Evolutionary conservation across 1,140 invertebrate genomes (phyloP), one percentile per base, ranked within the genome.

Genomic region (Hestina assimilis): DNA sequence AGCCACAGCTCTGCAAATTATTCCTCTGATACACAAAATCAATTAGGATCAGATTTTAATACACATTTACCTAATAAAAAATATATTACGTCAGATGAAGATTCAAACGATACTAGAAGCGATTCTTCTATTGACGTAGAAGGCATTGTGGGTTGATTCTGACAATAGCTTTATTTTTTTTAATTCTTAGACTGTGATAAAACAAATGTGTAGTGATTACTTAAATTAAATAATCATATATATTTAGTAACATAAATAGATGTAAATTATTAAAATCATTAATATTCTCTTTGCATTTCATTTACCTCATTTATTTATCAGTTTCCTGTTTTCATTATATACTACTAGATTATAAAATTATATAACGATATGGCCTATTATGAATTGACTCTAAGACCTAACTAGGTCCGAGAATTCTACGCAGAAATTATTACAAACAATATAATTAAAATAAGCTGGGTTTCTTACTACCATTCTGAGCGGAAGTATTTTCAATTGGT

Each of bases 91-190:
- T 46, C 50, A 38, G 52, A 63, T 6, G 50, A 61, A 17, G 41
- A 69, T 9, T 61, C 58, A 11, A 66, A 62, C 26, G 56, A 64
- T 8, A 67, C 66, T 26, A 65, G 68, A 58, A 62, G 69, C 9
- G 73, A 77, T 15, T 59, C 66, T 11, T 74, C 75, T 38, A 51
- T 84, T 40, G 78, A 84, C 59, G 53, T 84, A 15, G 81, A 83
- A 35, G 69, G 67, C 8, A 50, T 83, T 20, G 69, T 26, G 14
- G 53, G 45, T 11, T 57, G 26, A 51, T 11, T 1, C 0, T 17
- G 9, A 8, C 0, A 15, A 35, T 20, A 28, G n/a, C 3, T 15
- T 35, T 23, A 29, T 0, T 9, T 0, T 23, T 11, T 24, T 42
- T 11, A 24, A 42, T 12, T 9, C 40, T 2, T 15, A 35, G 3